These are phyloP conservation scores for Atherinomorus stipes DNA, from an alignment of 2,113 vertebrate genomes.

Conservation along the genomic window DNA sequence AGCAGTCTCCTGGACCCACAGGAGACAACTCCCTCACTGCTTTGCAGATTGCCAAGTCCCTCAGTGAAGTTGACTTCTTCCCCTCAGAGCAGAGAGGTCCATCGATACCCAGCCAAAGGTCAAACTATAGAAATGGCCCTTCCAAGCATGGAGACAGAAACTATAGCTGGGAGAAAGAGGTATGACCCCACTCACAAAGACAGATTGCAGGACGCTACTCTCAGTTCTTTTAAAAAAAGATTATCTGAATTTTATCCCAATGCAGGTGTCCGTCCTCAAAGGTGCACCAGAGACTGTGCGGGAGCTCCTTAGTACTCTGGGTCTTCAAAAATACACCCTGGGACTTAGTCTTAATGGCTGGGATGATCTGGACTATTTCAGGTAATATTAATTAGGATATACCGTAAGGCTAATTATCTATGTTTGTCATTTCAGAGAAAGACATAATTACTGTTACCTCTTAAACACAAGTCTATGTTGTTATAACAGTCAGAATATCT, in stretches of 20 bases:
- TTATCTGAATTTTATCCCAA: constrained; percentile 25
- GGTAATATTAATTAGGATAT: constrained; percentile 60
- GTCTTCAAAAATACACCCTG: constrained; percentile 79
- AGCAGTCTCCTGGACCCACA: constrained; percentile 35
- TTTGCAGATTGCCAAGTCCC: constrained; percentile 81
- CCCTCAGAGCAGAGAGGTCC: constrained; percentile 54
- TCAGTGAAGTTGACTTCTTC: constrained; percentile 81
- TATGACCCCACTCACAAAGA: constrained; percentile 21
- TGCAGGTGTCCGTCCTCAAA: constrained; percentile 78
- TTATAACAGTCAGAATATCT: neutral
- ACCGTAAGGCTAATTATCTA: neutral
- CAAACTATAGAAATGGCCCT: constrained; percentile 68
- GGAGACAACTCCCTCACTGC: constrained; percentile 86
- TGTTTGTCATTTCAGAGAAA: neutral
- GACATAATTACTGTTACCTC: too few species aligned
- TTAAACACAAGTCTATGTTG: neutral
- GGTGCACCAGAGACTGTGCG: constrained; percentile 79
- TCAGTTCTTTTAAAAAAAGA: neutral
- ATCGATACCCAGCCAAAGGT: constrained; percentile 49
- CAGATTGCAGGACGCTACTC: neutral
- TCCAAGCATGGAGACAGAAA: constrained; percentile 56
- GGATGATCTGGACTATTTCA: constrained; percentile 85
- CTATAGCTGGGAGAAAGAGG: constrained; percentile 82
- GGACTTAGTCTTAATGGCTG: constrained; percentile 83
- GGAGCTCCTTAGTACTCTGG: constrained; percentile 74